Conservation (phyloP, 2,888 invertebrate genomes). For the Macropis europaea region DNA sequence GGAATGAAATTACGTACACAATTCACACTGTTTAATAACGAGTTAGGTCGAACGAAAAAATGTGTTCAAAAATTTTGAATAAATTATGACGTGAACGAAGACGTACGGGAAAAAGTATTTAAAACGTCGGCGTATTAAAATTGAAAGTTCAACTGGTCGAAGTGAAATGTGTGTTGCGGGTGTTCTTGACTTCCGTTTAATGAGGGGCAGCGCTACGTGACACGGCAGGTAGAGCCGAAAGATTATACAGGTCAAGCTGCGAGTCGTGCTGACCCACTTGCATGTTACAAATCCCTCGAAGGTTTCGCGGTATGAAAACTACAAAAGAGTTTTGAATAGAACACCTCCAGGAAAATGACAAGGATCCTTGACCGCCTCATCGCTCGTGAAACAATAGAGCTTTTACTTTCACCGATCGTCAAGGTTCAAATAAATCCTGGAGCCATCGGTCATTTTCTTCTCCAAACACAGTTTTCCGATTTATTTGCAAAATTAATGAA, state of each 20-base stretch:
- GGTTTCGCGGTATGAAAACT: neutral
- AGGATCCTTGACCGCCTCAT: neutral
- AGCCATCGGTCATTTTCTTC: neutral
- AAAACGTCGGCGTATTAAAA: constrained; percentile 5
- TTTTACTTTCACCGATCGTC: constrained; percentile 8
- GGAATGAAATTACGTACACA: neutral
- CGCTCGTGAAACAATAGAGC: neutral
- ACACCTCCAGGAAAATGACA: neutral
- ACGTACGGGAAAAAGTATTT: neutral
- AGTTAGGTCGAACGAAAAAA: neutral
- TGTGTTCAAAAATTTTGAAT: neutral
- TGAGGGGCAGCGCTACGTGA: constrained; percentile 32
- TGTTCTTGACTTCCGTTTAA: constrained; percentile 25
- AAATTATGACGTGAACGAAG: neutral
- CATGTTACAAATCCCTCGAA: constrained; percentile 29
- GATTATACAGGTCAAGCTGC: constrained; percentile 50
- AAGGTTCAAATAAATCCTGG: neutral
- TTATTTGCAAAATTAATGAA: too few species aligned
- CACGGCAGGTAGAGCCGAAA: constrained; percentile 37
- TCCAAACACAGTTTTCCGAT: too few species aligned
- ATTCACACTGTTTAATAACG: neutral
- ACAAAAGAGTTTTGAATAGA: constrained; percentile 1
- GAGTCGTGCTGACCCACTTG: constrained; percentile 41
- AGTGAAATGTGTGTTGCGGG: constrained; percentile 18
- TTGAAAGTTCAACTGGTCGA: too few species aligned